Evolutionary conservation across 2,113 vertebrate species (phyloP), one percentile per base, ranked within the genome.

Genomic region (Rhinoderma darwinii): DNA sequence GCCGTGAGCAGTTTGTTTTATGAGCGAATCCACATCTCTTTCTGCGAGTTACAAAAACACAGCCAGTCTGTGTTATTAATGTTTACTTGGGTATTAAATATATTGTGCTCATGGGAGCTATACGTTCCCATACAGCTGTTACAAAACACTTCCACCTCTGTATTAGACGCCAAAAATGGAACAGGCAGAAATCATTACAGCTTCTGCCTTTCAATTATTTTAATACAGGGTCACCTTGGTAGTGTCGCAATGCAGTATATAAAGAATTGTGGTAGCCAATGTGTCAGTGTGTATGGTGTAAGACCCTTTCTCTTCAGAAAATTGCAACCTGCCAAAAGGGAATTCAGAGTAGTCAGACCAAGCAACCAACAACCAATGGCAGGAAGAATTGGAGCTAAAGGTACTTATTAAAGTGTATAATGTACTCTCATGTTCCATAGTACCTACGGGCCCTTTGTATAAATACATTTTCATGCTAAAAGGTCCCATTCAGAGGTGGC

Each of bases 31-130:
- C 86, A 87, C 86, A 82, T 87, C 78, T 82, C 85, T 87, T 87
- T 82, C 77, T 56, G 84, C 37, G 51, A 87, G 86, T 87, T 87
- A 87, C 86, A 82, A 87, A 87, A 87, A 87, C 86, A 87, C 86
- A 87, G 79, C 18, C 78, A 87, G 86, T 70, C 86, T 87, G 79
- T 39, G 86, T 87, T 87, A 87, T 87, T 87, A 87, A 87, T 87
- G 86, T 87, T 87, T 87, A 87, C 86, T 87, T 82, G 86, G 85
- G 86, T 87, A 82, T 87, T 87, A 87, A 87, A 87, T 87, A 82
- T 87, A 87, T 82, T 63, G 86, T 63, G 66, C 86, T 87, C 86
- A 15, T 27, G 86, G 86, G 86, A 87, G 86, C 86, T 63, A 73
- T 87, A 75, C 51, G 80, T 87, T 87, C 68, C 78, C 86, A 75